Evolutionary conservation across 23 tunicate genomes (phyloP), one percentile per base, ranked within the genome.

Genomic region (Aplidium turbinatum): DNA sequence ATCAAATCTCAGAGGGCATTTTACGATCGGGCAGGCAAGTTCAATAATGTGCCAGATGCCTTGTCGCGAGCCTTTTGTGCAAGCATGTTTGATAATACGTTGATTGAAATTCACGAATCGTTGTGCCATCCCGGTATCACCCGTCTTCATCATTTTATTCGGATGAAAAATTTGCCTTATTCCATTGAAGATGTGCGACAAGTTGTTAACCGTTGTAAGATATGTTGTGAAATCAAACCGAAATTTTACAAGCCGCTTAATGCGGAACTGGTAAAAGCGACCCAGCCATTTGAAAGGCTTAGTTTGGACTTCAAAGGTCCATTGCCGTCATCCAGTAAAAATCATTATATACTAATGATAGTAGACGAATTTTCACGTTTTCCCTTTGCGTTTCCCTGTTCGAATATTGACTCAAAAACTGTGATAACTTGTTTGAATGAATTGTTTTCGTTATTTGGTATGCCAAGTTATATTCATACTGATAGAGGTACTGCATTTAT

Each of bases 71-170:
- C 74, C 9, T 74, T 31, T 74, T 32, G 70, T 22, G 67, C 24
- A 6, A n/a, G n/a, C n/a, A n/a, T n/a, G n/a, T n/a, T n/a, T n/a
- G n/a, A n/a, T n/a, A n/a, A n/a, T n/a, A n/a, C n/a, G n/a, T 35
- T 66, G 26, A 25, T 11, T 36, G 77, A 71, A 3, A 27, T 71
- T 7, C 68, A 71, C 20, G 22, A 5, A 29, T 25, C 63, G 3
- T 33, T 71, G 13, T 73, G 79, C 33, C 70, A 73, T 57, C 79
- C 28, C 2, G 79, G 79, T 3, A 33, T 58, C 4, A 73, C 79
- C 25, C 16, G 79, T 23, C 18, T 73, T 70, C 31, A 20, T 19
- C 79, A 73, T 57, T 58, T 4, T 30, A 26, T 76, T 40, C 56
- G 57, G 4, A 42, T 35, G 3, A 62, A 63, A 42, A 76, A 66